phyloP scores from a whole-genome alignment of 2,797 vertebrate species.

The Leuciscus waleckii region DNA sequence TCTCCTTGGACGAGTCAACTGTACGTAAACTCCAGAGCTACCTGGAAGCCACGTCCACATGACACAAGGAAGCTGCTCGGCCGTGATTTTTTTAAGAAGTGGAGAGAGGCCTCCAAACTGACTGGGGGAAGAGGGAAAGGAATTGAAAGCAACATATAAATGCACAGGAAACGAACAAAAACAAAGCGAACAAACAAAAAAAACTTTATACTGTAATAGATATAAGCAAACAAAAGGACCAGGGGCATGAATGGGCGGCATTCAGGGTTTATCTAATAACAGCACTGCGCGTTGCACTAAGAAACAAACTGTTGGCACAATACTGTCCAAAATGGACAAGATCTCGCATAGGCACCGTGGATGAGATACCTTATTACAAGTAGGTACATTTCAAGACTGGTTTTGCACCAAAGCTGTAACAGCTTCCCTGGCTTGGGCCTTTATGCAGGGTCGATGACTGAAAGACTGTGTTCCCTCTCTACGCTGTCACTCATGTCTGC shows the following conservation, averaged over 20 bases:
- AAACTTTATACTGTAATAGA: slow-evolving; percentile 42
- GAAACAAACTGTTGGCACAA: slow-evolving; percentile 49
- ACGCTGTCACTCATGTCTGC: slow-evolving; percentile 8
- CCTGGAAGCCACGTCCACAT: slow-evolving; percentile 95
- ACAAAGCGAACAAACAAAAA: slow-evolving; percentile 21
- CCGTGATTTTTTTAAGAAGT: slow-evolving; percentile 55
- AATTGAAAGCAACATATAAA: slow-evolving; percentile 39
- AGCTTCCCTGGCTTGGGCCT: slow-evolving; percentile 20
- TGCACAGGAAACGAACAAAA: slow-evolving; percentile 43
- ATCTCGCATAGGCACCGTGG: slow-evolving; percentile 16
- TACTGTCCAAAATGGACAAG: slow-evolving; percentile 37
- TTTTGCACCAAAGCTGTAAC: slow-evolving; percentile 41
- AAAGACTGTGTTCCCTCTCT: slow-evolving; percentile 36
- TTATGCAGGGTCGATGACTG: slow-evolving; percentile 35
- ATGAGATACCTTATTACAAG: slow-evolving; percentile 9
- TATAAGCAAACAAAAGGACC: slow-evolving; percentile 38
- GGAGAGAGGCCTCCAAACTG: slow-evolving; percentile 52
- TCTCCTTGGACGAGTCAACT: slow-evolving; percentile 96
- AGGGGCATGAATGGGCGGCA: slow-evolving; percentile 39
- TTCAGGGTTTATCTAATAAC: slow-evolving; percentile 55
- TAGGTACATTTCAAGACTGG: slow-evolving; percentile 36
- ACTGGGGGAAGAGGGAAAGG: slow-evolving; percentile 33
- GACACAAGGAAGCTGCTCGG: slow-evolving; percentile 74
- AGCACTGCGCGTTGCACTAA: slow-evolving; percentile 54
- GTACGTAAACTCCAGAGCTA: slow-evolving; percentile 99